A percentile compares a stretch with the other conserved stretches of the same genome.
Evolutionary conservation across 2,797 vertebrate species (phyloP).

Genomic region (Halcyon badia): DNA sequence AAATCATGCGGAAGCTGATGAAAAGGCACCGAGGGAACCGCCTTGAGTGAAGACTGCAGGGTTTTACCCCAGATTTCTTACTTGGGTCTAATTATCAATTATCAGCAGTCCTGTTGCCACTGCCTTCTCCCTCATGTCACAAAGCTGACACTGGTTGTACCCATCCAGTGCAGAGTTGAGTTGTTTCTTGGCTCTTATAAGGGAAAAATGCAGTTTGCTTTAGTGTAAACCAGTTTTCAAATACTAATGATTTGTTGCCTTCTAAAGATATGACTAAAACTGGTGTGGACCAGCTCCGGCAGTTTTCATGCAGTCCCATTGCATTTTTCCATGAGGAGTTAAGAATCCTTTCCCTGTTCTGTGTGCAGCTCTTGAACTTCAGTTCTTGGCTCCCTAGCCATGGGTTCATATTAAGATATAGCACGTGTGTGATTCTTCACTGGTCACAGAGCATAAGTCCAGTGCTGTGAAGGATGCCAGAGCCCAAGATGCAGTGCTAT

Average conservation of each 20-base stretch:
- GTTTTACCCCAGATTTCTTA: background rate
- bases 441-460: background rate
- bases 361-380: background rate
- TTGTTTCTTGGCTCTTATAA: background rate
- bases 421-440: accelerated
- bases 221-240: background rate
- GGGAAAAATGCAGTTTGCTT: background rate
- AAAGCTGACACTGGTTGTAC: background rate
- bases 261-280: background rate
- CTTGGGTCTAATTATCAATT: accelerated
- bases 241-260: background rate
- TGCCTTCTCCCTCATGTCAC: background rate
- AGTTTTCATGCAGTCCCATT: background rate
- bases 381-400: background rate
- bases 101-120: background rate
- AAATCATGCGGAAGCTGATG: background rate
- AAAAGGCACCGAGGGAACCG: background rate
- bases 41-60: background rate
- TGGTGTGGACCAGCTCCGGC: background rate
- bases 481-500: background rate
- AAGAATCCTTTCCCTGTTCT: background rate
- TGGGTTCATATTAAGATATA: accelerated
- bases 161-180: background rate
- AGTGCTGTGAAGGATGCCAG: background rate
- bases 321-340: background rate